phyloP scores from a whole-genome alignment of 2,888 invertebrate genomes.

The Drosophila nr. perissopoda region DNA sequence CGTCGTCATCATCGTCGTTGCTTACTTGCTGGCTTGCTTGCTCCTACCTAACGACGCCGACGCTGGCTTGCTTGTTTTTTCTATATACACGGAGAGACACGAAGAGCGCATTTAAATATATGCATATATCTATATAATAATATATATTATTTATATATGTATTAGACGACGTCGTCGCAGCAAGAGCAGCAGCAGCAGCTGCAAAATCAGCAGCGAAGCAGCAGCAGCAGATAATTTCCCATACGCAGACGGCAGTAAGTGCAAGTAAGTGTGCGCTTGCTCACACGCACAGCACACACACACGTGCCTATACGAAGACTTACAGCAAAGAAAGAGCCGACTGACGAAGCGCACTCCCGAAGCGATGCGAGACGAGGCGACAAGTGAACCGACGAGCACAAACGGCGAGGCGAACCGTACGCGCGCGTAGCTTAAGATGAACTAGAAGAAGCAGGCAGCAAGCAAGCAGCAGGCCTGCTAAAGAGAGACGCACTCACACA shows the following conservation, averaged over 20 bases:
- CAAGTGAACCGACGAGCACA: slow-evolving; percentile 58
- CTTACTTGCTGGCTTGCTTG: slow-evolving; percentile 62
- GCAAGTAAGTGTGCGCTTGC: slow-evolving; percentile 80
- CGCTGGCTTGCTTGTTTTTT: slow-evolving; percentile 48
- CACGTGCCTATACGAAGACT: slow-evolving; percentile 73
- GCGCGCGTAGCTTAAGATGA: slow-evolving; percentile 81
- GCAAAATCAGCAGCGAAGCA: slow-evolving; percentile 4
- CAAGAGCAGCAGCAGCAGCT: slow-evolving; percentile 19
- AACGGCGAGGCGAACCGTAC: slow-evolving; percentile 74
- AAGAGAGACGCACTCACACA: slow-evolving; percentile 55
- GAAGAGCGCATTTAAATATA: slow-evolving; percentile 73
- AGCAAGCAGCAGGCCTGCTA: slow-evolving; percentile 62
- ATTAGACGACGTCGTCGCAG: slow-evolving; percentile 73
- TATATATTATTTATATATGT: slow-evolving; percentile 82
- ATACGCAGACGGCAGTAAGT: slow-evolving; percentile 74
- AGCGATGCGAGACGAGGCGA: slow-evolving; percentile 36
- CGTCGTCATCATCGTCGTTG: slow-evolving; percentile 28
- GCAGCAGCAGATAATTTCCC: slow-evolving; percentile 81
- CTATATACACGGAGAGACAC: slow-evolving; percentile 40
- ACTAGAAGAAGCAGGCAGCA: slow-evolving; percentile 82
- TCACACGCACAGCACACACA: slow-evolving; percentile 57
- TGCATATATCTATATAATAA: slow-evolving; percentile 75
- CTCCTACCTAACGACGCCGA: slow-evolving; percentile 59
- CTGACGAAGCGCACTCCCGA: slow-evolving; percentile 47
- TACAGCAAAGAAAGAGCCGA: slow-evolving; percentile 58